Evolutionary conservation across 2,113 vertebrate species (phyloP), one percentile per base, ranked within the genome.

Genomic region (Calyptommatus sinebrachiatus): DNA sequence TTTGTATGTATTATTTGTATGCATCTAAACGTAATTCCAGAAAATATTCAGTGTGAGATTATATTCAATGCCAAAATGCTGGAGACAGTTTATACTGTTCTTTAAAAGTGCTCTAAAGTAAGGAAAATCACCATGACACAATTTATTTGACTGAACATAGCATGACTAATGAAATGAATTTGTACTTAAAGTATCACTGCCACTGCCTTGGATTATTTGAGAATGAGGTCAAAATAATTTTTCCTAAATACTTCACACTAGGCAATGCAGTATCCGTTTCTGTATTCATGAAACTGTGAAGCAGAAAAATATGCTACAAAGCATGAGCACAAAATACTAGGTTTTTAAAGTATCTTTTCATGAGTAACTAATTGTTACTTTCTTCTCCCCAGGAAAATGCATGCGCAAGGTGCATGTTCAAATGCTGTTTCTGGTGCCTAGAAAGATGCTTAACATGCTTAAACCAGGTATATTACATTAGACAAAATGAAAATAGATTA

Each of bases 401-500:
- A 0, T 93, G 86, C 89, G 85, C 89, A 7, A 89, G 86, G 65
- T 86, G 46, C 53, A 31, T 78, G 8, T 84, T 85, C 80, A 90
- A 78, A 11, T 90, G 90, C 89, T 94, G 92, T 29, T 78, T 90
- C 83, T 89, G 89, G 79, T 91, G 92, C 85, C 89, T 93, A 28
- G 86, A 88, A 87, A 89, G 79, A 72, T 86, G 85, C 81, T 88
- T 95, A 69, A 69, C 31, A 57, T 89, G 24, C 60, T 90, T 95
- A 78, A 91, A 92, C 86, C 94, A 96, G 95, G 96, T 96, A 94
- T n/a, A 21, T 4, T 86, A n/a, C 77, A 0, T 73, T 31, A n/a
- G 28, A 26, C 70, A 65, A 21, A n/a, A 20, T 53, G 1, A 35
- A 2, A 70, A 35, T 6, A 70, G 24, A 21, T 20, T 67, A 24